Evolutionary conservation across 2,113 vertebrate species (phyloP).

Genomic region (Perca flavescens): DNA sequence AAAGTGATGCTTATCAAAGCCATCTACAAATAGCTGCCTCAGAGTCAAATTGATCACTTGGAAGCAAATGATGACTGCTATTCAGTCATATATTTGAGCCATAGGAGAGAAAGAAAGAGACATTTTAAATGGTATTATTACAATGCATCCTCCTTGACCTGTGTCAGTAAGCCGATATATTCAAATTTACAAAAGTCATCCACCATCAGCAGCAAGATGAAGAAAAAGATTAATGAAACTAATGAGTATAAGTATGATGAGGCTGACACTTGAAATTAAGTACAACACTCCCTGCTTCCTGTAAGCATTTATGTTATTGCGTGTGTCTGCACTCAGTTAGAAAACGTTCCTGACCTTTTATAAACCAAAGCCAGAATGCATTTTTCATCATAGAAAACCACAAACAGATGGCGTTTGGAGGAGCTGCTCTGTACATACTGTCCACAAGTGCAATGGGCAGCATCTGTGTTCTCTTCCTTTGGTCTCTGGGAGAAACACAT

Average conservation of each 20-base stretch:
- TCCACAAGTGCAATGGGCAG: background rate
- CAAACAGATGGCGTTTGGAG: constrained; percentile 36
- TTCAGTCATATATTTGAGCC: constrained; percentile 64
- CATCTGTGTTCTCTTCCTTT: background rate
- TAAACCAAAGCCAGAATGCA: constrained; percentile 27
- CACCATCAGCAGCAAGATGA: background rate
- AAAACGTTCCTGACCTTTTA: constrained; percentile 26
- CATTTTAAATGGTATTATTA: constrained; percentile 43
- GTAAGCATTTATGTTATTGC: constrained; percentile 23
- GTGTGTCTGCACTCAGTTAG: constrained; percentile 17
- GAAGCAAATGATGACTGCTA: constrained; percentile 41
- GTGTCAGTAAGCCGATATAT: constrained; percentile 2
- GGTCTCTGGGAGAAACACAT: background rate
- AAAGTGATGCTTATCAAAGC: constrained; percentile 30
- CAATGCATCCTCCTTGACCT: constrained; percentile 1
- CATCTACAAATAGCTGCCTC: constrained; percentile 36
- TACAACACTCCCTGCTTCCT: constrained; percentile 7
- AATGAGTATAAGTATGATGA: background rate
- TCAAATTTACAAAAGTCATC: background rate
- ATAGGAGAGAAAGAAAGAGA: constrained; percentile 35
- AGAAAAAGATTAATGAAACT: constrained; percentile 14
- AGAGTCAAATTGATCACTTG: constrained; percentile 60
- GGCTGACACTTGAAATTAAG: constrained; percentile 36
- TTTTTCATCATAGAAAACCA: constrained; percentile 44
- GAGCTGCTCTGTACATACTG: background rate